These are phyloP conservation scores for Tineola bisselliella DNA, from an alignment of 2,888 invertebrate species.

Conservation along the genomic window DNA sequence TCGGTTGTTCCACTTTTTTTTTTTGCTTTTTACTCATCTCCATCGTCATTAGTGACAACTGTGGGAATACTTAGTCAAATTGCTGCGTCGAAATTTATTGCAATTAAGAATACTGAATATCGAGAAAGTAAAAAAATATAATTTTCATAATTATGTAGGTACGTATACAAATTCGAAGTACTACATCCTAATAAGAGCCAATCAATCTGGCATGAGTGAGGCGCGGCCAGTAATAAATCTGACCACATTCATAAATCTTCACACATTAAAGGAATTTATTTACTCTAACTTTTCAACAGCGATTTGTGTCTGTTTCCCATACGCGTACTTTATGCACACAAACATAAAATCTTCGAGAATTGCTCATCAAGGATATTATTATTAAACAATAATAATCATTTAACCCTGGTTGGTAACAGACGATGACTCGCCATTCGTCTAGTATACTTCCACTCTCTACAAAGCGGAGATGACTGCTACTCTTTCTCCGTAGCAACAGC, in stretches of 20 bases:
- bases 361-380: no score
- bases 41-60: background rate
- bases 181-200: background rate
- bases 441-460: no score
- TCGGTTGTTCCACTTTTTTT: background rate
- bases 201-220: slow-evolving; percentile 1
- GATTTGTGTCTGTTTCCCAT: background rate
- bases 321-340: background rate
- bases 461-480: no score
- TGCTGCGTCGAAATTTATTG: background rate
- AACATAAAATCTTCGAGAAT: no score
- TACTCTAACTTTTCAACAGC: background rate
- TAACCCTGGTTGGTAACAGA: no score
- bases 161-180: no score
- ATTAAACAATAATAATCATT: no score
- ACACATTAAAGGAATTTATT: slow-evolving; percentile 5
- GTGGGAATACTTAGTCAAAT: background rate
- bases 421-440: no score
- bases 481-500: no score
- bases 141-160: background rate
- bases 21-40: background rate
- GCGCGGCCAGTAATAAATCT: background rate
- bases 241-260: slow-evolving; percentile 1
- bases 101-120: no score
- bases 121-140: no score